Evolutionary conservation across 1,140 invertebrate genomes (phyloP).

Genomic region (Drosophila littoralis): DNA sequence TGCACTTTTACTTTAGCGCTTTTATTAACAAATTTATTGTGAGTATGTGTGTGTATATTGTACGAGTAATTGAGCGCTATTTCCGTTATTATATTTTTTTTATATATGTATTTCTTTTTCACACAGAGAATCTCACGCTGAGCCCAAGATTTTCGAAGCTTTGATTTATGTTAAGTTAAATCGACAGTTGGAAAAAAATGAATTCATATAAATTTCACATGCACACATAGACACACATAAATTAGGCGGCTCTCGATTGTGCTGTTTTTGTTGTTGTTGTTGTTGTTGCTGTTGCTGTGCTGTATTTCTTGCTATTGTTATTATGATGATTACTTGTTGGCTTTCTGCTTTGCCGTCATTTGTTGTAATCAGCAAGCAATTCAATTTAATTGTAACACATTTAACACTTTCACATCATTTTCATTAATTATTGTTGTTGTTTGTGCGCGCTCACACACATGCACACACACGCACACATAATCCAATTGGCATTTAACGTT

Average conservation of each 20-base stretch:
- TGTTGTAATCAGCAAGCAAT: conserved; percentile 76
- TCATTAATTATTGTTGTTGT: conserved; percentile 48
- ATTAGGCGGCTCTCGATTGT: conserved; percentile 44
- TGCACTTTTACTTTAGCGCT: conserved; percentile 76
- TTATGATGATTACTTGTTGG: conserved; percentile 37
- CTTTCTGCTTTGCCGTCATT: conserved; percentile 55
- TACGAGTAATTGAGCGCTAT: conserved; percentile 77
- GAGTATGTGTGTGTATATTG: conserved; percentile 39
- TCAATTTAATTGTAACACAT: conserved; percentile 70
- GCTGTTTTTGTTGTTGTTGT: conserved; percentile 40
- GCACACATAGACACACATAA: conserved; percentile 21
- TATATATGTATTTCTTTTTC: not conserved
- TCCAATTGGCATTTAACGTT: conserved; percentile 62
- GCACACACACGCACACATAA: conserved; percentile 41
- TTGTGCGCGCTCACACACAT: conserved; percentile 3
- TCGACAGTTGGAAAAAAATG: conserved; percentile 30
- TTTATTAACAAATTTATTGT: conserved; percentile 54
- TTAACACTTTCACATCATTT: conserved; percentile 75
- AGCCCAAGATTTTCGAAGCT: conserved; percentile 25
- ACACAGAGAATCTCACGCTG: conserved; percentile 33
- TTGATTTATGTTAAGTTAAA: conserved; percentile 47
- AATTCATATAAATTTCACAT: conserved; percentile 41
- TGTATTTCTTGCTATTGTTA: conserved; percentile 23
- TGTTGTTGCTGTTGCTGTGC: not conserved
- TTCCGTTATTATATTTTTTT: conserved; percentile 56